These are phyloP conservation scores for Ctenomys sociabilis DNA, from an alignment of 2,113 vertebrate genomes.

Conservation along the genomic window DNA sequence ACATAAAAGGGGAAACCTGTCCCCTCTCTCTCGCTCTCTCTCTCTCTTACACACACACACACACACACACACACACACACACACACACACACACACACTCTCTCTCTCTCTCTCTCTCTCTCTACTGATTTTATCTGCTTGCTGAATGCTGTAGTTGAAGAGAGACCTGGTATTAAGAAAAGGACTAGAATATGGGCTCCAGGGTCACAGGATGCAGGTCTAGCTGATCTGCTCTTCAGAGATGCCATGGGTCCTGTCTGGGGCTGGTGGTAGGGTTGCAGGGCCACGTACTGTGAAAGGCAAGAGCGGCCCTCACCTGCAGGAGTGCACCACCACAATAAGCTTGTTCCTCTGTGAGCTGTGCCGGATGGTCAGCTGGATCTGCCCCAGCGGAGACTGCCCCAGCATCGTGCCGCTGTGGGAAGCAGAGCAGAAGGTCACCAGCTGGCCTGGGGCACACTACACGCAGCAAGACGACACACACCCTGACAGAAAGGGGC, in stretches of 20 bases:
- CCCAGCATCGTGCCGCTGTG: constrained; percentile 92
- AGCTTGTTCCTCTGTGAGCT: constrained; percentile 97
- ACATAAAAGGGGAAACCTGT: neutral
- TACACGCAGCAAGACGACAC: rapidly evolving
- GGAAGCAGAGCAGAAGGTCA: constrained; percentile 59
- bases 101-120: too few species aligned
- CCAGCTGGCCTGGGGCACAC: too few species aligned
- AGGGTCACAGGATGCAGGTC: neutral
- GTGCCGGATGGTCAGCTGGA: constrained; percentile 95
- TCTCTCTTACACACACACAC: too few species aligned
- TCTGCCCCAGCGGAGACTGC: constrained; percentile 92
- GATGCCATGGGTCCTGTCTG: neutral
- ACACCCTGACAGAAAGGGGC: neutral
- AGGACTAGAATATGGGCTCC: neutral
- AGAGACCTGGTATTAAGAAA: neutral
- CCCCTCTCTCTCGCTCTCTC: too few species aligned
- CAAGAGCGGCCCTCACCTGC: constrained; percentile 88
- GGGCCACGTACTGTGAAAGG: neutral
- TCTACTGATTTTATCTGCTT: neutral
- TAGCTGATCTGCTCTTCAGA: neutral
- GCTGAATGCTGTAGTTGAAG: neutral
- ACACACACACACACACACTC: too few species aligned
- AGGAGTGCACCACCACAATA: constrained; percentile 94
- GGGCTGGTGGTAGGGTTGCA: neutral
- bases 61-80: too few species aligned